These are phyloP conservation scores for Pomatostomus ruficeps DNA, from an alignment of 2,113 vertebrate genomes.

Conservation along the genomic window DNA sequence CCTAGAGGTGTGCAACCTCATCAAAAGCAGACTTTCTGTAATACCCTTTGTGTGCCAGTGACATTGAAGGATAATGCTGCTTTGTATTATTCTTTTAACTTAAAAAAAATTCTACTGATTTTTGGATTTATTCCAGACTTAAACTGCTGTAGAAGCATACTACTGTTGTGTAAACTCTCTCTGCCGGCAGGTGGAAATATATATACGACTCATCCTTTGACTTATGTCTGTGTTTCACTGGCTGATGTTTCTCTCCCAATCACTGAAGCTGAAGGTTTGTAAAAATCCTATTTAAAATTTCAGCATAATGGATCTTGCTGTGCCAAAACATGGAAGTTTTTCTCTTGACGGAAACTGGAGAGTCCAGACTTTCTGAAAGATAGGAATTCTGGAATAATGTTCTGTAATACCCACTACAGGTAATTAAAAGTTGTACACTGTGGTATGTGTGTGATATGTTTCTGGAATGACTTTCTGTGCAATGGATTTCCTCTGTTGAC, in stretches of 20 bases:
- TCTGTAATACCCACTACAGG: not conserved
- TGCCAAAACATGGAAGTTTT: not conserved
- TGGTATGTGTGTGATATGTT: not conserved
- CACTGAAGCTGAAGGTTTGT: not conserved
- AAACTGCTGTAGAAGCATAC: not conserved
- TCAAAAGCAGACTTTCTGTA: not conserved
- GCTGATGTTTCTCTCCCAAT: not conserved
- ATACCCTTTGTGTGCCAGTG: not conserved
- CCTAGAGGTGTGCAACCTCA: not conserved
- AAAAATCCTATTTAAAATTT: not conserved
- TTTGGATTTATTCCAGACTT: not conserved
- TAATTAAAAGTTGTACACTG: not conserved
- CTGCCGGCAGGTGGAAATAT: slow-evolving; percentile 45
- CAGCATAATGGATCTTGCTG: not conserved
- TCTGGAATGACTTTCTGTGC: not conserved
- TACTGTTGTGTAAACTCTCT: not conserved
- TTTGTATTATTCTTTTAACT: not conserved
- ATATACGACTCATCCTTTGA: not conserved
- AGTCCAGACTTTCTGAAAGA: not conserved
- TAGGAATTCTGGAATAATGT: not conserved
- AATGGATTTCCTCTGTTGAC: not conserved
- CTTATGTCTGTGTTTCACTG: not conserved
- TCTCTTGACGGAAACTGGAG: not conserved
- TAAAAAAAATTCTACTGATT: not conserved
- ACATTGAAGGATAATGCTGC: not conserved